Percentiles rank a stretch among this genome's conserved stretches.
Conservation (phyloP, 2,113 vertebrate genomes). For the Vidua macroura region DNA sequence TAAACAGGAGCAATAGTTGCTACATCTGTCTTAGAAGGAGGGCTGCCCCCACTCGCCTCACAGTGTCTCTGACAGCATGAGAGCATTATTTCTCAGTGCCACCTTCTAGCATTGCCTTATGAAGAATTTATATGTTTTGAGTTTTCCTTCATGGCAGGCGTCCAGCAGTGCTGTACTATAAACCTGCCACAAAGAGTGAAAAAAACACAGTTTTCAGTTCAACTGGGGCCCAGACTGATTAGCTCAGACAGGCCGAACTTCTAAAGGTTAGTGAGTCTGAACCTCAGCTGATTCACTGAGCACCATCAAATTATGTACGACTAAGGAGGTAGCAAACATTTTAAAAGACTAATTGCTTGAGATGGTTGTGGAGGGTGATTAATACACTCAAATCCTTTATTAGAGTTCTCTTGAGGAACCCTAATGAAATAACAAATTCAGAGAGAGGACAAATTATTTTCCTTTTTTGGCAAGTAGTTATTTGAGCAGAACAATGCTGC, state of each 20-base stretch:
- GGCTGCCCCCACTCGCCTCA: fast-evolving
- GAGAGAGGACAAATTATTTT: constrained; percentile 59
- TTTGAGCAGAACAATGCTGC: constrained; percentile 33
- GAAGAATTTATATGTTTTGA: constrained; percentile 64
- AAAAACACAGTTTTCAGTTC: constrained; percentile 30
- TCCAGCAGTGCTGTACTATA: constrained; percentile 25
- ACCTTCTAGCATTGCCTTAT: constrained; percentile 37
- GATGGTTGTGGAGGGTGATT: constrained; percentile 53
- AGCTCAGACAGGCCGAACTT: constrained; percentile 16
- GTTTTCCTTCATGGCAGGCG: constrained; percentile 23
- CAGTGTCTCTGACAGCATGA: neutral
- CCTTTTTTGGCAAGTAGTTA: constrained; percentile 58
- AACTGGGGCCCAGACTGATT: neutral
- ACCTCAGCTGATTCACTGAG: neutral
- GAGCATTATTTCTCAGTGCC: constrained; percentile 26
- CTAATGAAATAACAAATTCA: constrained; percentile 61
- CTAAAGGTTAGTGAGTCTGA: constrained; percentile 40
- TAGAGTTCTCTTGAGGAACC: constrained; percentile 47
- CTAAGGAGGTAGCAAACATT: constrained; percentile 36
- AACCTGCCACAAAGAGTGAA: constrained; percentile 39
- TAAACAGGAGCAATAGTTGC: constrained; percentile 50
- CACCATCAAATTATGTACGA: neutral
- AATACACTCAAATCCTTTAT: constrained; percentile 57
- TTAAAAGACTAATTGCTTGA: constrained; percentile 53
- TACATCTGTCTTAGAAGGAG: constrained; percentile 45